A percentile compares a stretch with the other conserved stretches of the same genome.
phyloP scores from a whole-genome alignment of 2,888 invertebrate genomes.

The Pyrrhosoma nymphula region DNA sequence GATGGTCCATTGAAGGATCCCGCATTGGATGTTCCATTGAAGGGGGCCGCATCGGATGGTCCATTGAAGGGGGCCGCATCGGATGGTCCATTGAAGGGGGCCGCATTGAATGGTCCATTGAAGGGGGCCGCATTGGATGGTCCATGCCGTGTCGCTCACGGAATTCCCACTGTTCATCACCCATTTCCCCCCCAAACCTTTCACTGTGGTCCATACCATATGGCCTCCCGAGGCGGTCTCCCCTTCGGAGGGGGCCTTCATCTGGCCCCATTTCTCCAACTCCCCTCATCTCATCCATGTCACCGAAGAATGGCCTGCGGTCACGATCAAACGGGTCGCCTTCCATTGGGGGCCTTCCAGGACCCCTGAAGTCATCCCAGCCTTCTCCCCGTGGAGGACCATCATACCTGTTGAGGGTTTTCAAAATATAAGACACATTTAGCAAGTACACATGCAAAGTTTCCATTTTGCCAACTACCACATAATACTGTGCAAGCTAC shows the following conservation, averaged over 20 bases:
- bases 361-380: conserved; percentile 23
- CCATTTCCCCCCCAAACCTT: neutral
- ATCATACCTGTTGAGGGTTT: neutral
- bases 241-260: conserved; percentile 3
- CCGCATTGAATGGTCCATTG: neutral
- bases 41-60: conserved; percentile 33
- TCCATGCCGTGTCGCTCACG: conserved; percentile 60
- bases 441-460: too few relatives aligned
- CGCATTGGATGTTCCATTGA: too few relatives aligned
- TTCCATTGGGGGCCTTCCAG: neutral
- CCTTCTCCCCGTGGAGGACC: neutral
- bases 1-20: too few relatives aligned
- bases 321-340: conserved; percentile 30
- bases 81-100: conserved; percentile 19
- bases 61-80: conserved; percentile 24
- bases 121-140: too few relatives aligned
- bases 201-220: conserved; percentile 68
- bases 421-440: too few relatives aligned
- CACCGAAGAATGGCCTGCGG: conserved; percentile 51
- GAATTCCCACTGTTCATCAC: conserved; percentile 41
- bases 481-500: too few relatives aligned
- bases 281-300: conserved; percentile 9
- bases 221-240: conserved; percentile 64
- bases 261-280: conserved; percentile 17
- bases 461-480: too few relatives aligned